These are phyloP conservation scores for Drosophila koepferae DNA, from an alignment of 2,888 invertebrate species.

Conservation along the genomic window DNA sequence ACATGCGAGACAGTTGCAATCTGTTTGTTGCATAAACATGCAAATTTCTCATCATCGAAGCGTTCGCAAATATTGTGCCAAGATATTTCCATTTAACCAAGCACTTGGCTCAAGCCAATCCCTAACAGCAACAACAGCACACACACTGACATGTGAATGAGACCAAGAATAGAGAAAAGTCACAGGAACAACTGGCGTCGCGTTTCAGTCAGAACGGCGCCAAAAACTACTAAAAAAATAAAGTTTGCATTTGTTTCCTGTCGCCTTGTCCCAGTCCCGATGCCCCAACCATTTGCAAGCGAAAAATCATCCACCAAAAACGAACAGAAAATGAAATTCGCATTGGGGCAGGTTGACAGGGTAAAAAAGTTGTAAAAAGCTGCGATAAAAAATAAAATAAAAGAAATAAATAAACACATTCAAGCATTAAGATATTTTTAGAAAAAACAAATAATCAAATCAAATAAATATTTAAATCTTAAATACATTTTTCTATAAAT, in stretches of 20 bases:
- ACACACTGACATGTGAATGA: neutral
- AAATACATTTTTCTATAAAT: neutral
- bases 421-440: neutral
- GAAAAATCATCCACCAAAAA: slow-evolving; percentile 40
- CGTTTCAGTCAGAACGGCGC: slow-evolving; percentile 70
- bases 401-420: neutral
- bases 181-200: slow-evolving; percentile 30
- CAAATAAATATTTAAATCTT: neutral
- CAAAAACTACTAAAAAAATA: slow-evolving; percentile 82
- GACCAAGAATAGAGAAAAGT: slow-evolving; percentile 23
- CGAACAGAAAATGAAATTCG: slow-evolving; percentile 28
- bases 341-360: slow-evolving; percentile 54
- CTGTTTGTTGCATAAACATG: slow-evolving; percentile 62
- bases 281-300: neutral
- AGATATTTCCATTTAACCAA: slow-evolving; percentile 61
- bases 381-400: neutral
- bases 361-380: slow-evolving; percentile 14
- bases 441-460: neutral
- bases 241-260: slow-evolving; percentile 79
- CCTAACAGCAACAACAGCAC: slow-evolving; percentile 16
- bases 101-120: slow-evolving; percentile 17
- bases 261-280: slow-evolving; percentile 56
- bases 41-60: slow-evolving; percentile 57
- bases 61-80: slow-evolving; percentile 66
- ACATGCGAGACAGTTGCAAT: slow-evolving; percentile 33